Percentiles rank a stretch among this genome's conserved stretches.
Evolutionary conservation across 2,113 vertebrate genomes (phyloP).

Genomic region (Arenaria interpres): DNA sequence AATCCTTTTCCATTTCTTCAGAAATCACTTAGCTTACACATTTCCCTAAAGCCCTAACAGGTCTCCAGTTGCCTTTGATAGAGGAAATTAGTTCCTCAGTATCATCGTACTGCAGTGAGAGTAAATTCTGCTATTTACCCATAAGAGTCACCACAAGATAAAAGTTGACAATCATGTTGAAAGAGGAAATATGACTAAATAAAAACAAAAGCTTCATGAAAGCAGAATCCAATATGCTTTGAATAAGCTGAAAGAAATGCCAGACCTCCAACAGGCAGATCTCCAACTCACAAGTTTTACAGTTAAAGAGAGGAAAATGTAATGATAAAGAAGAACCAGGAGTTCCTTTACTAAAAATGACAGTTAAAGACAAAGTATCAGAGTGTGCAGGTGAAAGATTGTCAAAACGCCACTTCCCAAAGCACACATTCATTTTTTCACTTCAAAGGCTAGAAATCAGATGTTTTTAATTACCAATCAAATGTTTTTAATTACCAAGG

Average conservation of each 20-base stretch:
- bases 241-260: neutral
- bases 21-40: neutral
- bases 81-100: neutral
- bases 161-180: neutral
- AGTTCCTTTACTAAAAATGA: neutral
- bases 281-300: neutral
- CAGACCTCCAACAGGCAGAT: neutral
- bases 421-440: neutral
- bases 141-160: neutral
- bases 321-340: neutral
- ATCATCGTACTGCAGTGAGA: neutral
- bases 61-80: neutral
- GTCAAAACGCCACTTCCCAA: neutral
- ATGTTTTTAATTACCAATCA: neutral
- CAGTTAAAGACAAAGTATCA: neutral
- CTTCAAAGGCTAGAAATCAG: neutral
- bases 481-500: neutral
- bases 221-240: neutral
- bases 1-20: neutral
- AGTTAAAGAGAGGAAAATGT: neutral
- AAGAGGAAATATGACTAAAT: neutral
- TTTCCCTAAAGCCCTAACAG: neutral
- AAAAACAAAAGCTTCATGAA: neutral
- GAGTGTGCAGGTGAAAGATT: neutral
- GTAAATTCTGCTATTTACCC: neutral